Percentiles rank a stretch among this genome's conserved stretches.
Evolutionary conservation across 2,888 invertebrate species (phyloP).

Genomic region (Artemia sp.): DNA sequence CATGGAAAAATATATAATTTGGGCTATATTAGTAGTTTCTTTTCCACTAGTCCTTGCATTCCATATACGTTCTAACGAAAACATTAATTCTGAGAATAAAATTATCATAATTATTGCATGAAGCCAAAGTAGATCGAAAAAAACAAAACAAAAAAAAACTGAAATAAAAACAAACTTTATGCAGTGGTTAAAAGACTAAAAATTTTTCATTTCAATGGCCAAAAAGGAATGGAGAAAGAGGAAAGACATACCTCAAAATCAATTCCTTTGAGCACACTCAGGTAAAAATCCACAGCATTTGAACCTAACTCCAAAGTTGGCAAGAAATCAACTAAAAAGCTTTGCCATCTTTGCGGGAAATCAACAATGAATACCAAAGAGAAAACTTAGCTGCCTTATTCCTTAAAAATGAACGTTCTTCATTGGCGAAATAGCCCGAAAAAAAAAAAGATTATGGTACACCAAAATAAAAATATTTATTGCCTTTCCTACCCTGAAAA

Average conservation of each 20-base stretch:
- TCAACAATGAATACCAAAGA: constrained; percentile 39
- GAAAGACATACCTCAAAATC: constrained; percentile 37
- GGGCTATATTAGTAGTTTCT: no score
- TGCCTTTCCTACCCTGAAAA: no score
- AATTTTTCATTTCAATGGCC: no score
- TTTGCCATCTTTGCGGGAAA: constrained; percentile 38
- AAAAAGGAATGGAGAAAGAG: not conserved
- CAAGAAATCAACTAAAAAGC: constrained; percentile 37
- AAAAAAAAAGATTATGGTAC: constrained; percentile 8
- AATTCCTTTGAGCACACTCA: constrained; percentile 37
- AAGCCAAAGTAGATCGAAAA: not conserved
- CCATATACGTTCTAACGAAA: constrained; percentile 39
- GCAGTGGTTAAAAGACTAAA: no score
- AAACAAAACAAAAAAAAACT: no score
- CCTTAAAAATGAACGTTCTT: constrained; percentile 17
- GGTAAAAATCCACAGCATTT: constrained; percentile 36
- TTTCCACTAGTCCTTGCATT: no score
- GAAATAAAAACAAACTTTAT: not conserved
- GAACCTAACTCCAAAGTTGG: constrained; percentile 31
- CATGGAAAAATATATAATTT: no score
- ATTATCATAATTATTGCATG: not conserved
- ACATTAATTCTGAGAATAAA: constrained; percentile 23
- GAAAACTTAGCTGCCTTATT: constrained; percentile 33
- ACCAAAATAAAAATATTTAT: no score
- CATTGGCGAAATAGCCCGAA: constrained; percentile 17